These are phyloP conservation scores for Chaitophorus viminalis DNA, from an alignment of 2,888 invertebrate species.

Conservation along the genomic window DNA sequence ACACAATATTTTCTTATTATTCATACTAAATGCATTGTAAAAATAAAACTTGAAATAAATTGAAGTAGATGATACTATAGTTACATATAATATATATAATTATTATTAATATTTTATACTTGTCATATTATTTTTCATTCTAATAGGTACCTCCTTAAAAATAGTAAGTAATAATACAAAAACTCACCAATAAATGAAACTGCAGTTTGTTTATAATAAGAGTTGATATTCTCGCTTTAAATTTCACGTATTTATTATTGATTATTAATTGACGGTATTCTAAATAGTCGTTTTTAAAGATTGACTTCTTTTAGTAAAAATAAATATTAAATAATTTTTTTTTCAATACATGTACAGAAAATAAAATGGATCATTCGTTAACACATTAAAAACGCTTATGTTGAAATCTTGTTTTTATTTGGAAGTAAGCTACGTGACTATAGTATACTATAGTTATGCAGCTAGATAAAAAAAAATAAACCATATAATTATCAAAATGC, in stretches of 20 bases:
- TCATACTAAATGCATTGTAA: no score
- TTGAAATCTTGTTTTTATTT: background rate
- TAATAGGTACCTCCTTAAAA: no score
- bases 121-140: no score
- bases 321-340: background rate
- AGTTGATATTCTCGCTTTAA: no score
- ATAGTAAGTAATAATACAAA: background rate
- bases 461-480: conserved; percentile 12
- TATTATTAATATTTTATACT: no score
- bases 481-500: conserved; percentile 17
- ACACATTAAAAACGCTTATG: background rate
- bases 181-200: background rate
- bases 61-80: no score
- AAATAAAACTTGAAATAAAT: no score
- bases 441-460: background rate
- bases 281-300: background rate
- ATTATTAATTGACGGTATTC: background rate
- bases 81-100: no score
- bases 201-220: background rate
- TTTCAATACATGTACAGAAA: background rate
- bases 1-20: no score
- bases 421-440: background rate
- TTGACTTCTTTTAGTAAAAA: background rate
- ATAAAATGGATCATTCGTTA: background rate
- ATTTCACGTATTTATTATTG: no score